Conservation (phyloP, 2,888 invertebrate species). For the Calameuta idolon region DNA sequence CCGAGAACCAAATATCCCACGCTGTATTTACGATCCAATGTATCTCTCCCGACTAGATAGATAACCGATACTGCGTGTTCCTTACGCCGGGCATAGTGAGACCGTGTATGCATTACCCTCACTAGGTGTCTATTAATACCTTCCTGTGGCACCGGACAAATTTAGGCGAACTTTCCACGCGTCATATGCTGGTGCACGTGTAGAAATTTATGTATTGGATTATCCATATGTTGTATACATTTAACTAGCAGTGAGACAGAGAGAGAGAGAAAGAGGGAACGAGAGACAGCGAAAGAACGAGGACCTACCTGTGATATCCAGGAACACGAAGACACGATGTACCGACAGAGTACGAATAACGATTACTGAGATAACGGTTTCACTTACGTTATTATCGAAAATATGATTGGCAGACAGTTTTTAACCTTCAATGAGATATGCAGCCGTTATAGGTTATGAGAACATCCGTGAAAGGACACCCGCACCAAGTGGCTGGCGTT, state of each 20-base stretch:
- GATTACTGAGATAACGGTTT: background rate
- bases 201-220: background rate
- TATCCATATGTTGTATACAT: background rate
- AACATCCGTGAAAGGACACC: background rate
- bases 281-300: background rate
- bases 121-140: constrained; percentile 23
- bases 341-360: background rate
- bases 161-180: background rate
- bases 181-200: background rate
- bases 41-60: background rate
- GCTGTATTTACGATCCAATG: background rate
- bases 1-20: background rate
- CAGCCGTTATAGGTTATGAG: background rate
- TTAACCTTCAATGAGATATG: background rate
- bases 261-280: background rate
- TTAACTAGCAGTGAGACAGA: background rate
- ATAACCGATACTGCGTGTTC: background rate
- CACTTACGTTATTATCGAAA: background rate
- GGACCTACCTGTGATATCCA: background rate
- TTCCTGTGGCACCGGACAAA: constrained; percentile 6
- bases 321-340: background rate
- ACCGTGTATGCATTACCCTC: background rate
- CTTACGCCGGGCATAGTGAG: constrained; percentile 5
- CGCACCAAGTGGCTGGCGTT: background rate
- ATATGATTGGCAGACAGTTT: background rate